Evolutionary conservation across 1,140 invertebrate species (phyloP), one percentile per base, ranked within the genome.

Genomic region (Cylas formicarius): DNA sequence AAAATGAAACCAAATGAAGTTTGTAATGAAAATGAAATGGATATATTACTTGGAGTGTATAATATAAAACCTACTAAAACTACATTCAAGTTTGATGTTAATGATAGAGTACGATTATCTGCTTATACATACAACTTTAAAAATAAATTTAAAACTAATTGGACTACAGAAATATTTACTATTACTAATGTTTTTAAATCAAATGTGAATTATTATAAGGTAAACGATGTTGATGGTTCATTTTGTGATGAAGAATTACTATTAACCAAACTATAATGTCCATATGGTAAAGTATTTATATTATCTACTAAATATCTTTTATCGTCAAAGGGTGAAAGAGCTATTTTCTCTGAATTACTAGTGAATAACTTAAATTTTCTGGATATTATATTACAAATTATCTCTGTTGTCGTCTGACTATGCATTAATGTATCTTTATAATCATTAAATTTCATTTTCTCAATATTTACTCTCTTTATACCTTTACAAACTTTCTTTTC

Each of bases 71-170:
- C 43, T 26, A 14, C 18, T 23, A 3, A 5, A 11, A 19, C 13
- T 14, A 1, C 24, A 32, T 11, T 6, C 4, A 29, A 35, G 23
- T 46, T 41, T 39, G 20, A 42, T 13, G 16, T 46, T n/a, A 48
- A 43, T 41, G 51, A 53, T 38, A 3, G 34, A 10, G 50, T 52
- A 6, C 31, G 50, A 21, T 42, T 52, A 5, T 48, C 44, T 23
- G 38, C 33, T 37, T 38, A 44, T 13, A 47, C 44, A 22, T 22
- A 34, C 22, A 8, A 41, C 18, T 52, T 48, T 48, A 45, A 50
- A 14, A 63, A 62, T 48, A 50, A 48, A 24, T 62, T 61, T 47
- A 43, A 34, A 34, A 50, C 57, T 23, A 60, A 58, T 37, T 63
- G 55, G 52, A 48, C 55, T 8, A 57, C 41, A 22, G 60, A 62